Percentiles rank a stretch among this genome's conserved stretches.
Conservation (phyloP, 2,797 vertebrate species). For the Xyrichtys novacula region DNA sequence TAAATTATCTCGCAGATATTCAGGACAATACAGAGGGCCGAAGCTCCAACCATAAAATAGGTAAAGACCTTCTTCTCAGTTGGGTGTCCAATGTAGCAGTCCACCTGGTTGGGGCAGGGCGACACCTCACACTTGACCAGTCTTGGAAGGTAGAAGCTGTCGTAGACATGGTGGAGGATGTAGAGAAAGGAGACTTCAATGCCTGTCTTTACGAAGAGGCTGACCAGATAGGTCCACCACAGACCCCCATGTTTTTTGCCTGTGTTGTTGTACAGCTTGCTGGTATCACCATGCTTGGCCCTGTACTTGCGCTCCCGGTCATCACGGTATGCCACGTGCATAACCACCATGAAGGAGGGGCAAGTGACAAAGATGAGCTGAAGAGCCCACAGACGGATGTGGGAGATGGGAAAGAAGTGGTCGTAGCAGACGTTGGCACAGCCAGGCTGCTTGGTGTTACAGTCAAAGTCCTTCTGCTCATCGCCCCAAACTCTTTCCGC, state of each 20-base stretch:
- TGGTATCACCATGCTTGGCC: constrained; percentile 84
- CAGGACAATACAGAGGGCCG: constrained; percentile 93
- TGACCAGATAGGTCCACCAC: constrained; percentile 99
- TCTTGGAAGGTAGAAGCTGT: constrained; percentile 92
- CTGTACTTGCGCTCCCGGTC: constrained; percentile 91
- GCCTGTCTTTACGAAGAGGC: constrained; percentile 92
- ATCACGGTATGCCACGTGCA: constrained; percentile 96
- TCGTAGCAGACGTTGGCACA: constrained; percentile 97
- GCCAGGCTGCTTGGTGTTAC: constrained; percentile 96
- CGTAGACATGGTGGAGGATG: constrained; percentile 92
- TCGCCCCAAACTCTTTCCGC: constrained; percentile 97
- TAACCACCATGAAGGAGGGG: constrained; percentile 95
- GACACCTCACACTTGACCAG: constrained; percentile 90
- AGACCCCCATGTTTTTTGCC: constrained; percentile 96
- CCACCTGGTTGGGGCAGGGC: constrained; percentile 94
- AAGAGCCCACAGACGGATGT: constrained; percentile 98
- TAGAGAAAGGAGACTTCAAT: constrained; percentile 94
- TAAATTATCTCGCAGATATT: constrained; percentile 96
- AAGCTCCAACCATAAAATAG: constrained; percentile 98
- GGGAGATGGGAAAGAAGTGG: constrained; percentile 94
- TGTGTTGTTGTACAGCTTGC: constrained; percentile 89
- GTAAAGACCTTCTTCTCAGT: constrained; percentile 98
- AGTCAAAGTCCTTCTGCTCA: constrained; percentile 98
- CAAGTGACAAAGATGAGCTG: constrained; percentile 99
- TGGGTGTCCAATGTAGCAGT: constrained; percentile 97